phyloP scores from a whole-genome alignment of 2,888 invertebrate species.

The Halocaridina rubra region DNA sequence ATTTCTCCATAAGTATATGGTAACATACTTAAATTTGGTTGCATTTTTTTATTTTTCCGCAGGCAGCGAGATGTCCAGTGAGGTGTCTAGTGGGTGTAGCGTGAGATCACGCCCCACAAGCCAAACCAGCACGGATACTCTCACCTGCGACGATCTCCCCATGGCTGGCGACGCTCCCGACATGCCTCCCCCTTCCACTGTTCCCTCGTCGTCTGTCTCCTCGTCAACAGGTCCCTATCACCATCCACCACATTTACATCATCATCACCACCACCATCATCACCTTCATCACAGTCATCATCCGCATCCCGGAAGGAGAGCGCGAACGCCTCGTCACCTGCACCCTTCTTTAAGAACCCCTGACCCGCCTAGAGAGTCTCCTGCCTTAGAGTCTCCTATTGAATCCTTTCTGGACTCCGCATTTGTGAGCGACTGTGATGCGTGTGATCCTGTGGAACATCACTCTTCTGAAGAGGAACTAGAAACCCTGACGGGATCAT shows the following conservation, averaged over 20 bases:
- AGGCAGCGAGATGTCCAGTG: constrained; percentile 63
- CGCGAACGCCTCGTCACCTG: constrained; percentile 44
- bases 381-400: constrained; percentile 54
- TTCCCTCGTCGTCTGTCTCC: constrained; percentile 6
- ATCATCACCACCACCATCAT: constrained; percentile 44
- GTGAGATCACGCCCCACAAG: constrained; percentile 63
- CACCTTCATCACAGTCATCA: constrained; percentile 39
- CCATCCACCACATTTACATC: constrained; percentile 38
- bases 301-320: constrained; percentile 35
- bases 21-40: too few relatives aligned
- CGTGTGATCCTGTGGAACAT: constrained; percentile 60
- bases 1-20: too few relatives aligned
- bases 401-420: constrained; percentile 52
- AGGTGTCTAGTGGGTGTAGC: constrained; percentile 62
- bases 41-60: background rate
- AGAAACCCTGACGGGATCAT: constrained; percentile 60
- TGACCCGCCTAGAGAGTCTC: constrained; percentile 47
- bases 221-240: constrained; percentile 20
- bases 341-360: constrained; percentile 49
- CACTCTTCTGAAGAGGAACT: constrained; percentile 63
- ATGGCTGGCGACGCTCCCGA: constrained; percentile 52
- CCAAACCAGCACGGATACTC: constrained; percentile 63
- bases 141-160: constrained; percentile 62
- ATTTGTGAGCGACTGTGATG: constrained; percentile 58
- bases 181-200: constrained; percentile 51